phyloP scores from a whole-genome alignment of 1,140 invertebrate species.

The Carcinoscorpius rotundicauda region DNA sequence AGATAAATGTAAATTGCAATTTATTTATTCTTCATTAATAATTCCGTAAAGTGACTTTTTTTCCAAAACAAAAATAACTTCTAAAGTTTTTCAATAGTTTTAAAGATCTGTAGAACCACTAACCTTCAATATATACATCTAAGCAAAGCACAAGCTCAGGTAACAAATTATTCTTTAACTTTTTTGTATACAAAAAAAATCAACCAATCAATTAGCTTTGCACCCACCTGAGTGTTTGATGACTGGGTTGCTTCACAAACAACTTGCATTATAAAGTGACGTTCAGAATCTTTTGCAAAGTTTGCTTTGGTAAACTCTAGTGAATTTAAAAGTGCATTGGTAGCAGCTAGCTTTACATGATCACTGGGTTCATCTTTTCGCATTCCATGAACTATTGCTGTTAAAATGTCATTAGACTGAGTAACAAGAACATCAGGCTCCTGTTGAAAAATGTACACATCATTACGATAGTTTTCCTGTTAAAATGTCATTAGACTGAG shows the following conservation, averaged over 20 bases:
- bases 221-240: slow-evolving; percentile 59
- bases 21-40: no score
- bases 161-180: no score
- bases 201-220: not conserved
- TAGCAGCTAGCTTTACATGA: slow-evolving; percentile 84
- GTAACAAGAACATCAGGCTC: slow-evolving; percentile 80
- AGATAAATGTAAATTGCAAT: no score
- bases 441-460: slow-evolving; percentile 26
- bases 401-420: slow-evolving; percentile 92
- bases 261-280: slow-evolving; percentile 98
- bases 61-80: no score
- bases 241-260: slow-evolving; percentile 71
- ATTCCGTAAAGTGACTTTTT: no score
- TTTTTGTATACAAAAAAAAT: not conserved
- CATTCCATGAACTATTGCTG: slow-evolving; percentile 98
- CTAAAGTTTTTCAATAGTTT: no score
- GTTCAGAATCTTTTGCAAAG: slow-evolving; percentile 92
- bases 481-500: slow-evolving; percentile 89
- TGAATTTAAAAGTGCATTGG: slow-evolving; percentile 93
- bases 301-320: slow-evolving; percentile 97
- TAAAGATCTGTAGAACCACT: no score
- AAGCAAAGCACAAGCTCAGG: no score
- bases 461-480: slow-evolving; percentile 63
- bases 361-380: slow-evolving; percentile 63
- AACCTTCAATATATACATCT: no score